phyloP scores from a whole-genome alignment of 2,888 invertebrate species.

The Cephus pulcher region DNA sequence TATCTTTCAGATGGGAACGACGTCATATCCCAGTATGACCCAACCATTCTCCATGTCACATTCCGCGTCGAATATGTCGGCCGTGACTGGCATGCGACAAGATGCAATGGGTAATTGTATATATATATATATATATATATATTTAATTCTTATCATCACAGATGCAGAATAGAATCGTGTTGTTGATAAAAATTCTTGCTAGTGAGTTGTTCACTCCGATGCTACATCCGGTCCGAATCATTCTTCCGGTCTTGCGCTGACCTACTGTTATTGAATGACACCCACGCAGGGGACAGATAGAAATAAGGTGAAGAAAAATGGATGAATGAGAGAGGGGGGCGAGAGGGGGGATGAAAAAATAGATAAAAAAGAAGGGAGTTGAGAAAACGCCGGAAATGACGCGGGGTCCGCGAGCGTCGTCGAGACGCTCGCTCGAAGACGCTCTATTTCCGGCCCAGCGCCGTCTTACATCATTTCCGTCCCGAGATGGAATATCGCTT shows the following conservation, averaged over 20 bases:
- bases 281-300: neutral
- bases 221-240: neutral
- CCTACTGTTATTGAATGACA: conserved; percentile 22
- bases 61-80: conserved; percentile 89
- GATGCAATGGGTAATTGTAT: conserved; percentile 81
- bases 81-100: conserved; percentile 87
- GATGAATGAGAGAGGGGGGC: neutral
- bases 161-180: neutral
- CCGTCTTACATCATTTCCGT: conserved; percentile 68
- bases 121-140: neutral
- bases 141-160: neutral
- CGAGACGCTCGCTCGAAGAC: conserved; percentile 55
- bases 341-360: too few species aligned
- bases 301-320: neutral
- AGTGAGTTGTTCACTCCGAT: neutral
- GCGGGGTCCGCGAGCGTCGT: conserved; percentile 45
- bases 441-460: conserved; percentile 61
- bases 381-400: conserved; percentile 49
- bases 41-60: conserved; percentile 97
- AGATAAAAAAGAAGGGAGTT: neutral
- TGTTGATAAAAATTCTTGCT: neutral
- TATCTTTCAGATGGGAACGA: conserved; percentile 87
- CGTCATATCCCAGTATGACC: conserved; percentile 92
- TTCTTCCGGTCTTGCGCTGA: conserved; percentile 11
- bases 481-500: conserved; percentile 65